Conservation (phyloP, 2,888 invertebrate species). For the Zaprionus bogoriensis region DNA sequence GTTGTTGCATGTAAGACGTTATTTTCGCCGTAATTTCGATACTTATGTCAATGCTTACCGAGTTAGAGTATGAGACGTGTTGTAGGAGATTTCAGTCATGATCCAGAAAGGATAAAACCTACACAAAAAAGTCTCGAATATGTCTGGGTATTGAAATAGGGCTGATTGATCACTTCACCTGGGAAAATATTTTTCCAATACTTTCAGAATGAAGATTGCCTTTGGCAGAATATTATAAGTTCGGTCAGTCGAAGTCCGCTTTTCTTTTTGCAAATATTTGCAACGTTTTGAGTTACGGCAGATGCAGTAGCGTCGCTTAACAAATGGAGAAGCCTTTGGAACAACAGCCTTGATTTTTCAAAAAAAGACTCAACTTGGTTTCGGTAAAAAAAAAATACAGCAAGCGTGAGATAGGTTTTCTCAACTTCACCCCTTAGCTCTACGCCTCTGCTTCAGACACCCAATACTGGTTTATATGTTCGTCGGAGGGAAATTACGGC, state of each 20-base stretch:
- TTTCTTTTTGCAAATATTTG: slow-evolving; percentile 15
- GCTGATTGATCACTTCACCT: no score
- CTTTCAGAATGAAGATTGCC: no score
- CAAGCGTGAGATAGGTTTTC: neutral
- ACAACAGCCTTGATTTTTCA: neutral
- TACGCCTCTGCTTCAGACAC: slow-evolving; percentile 33
- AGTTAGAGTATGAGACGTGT: slow-evolving; percentile 3
- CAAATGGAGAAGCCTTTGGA: neutral
- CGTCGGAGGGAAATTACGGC: slow-evolving; percentile 50
- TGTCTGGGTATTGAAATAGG: no score
- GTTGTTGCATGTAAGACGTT: slow-evolving; percentile 6
- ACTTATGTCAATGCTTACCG: slow-evolving; percentile 9
- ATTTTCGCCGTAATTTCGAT: slow-evolving; percentile 14
- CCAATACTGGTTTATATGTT: slow-evolving; percentile 52
- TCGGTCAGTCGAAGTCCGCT: neutral
- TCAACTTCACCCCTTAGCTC: neutral
- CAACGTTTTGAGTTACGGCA: slow-evolving; percentile 41
- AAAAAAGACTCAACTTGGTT: neutral
- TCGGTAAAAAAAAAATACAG: no score
- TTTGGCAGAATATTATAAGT: slow-evolving; percentile 22
- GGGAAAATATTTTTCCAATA: no score
- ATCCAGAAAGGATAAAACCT: no score
- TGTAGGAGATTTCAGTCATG: neutral
- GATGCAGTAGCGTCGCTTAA: slow-evolving; percentile 9
- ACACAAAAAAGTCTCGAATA: no score